Percentiles rank a stretch among this genome's conserved stretches.
Evolutionary conservation across 2,888 invertebrate species (phyloP).

Genomic region (Seira musarum): DNA sequence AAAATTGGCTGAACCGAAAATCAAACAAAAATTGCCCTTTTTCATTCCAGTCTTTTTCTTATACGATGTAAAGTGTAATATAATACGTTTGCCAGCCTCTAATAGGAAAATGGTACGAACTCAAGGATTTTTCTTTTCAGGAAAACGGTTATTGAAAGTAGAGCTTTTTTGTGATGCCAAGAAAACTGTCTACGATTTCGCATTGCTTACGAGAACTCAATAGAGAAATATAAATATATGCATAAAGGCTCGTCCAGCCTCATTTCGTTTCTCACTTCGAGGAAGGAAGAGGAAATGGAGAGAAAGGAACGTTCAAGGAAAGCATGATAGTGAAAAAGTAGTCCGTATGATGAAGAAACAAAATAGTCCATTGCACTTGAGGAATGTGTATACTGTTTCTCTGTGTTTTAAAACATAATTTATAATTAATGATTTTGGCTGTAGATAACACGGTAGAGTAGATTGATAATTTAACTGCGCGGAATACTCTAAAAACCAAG

Average conservation of each 20-base stretch:
- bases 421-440: too few relatives aligned
- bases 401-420: too few relatives aligned
- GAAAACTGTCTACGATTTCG: background rate
- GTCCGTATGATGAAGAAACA: conserved; percentile 21
- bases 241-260: background rate
- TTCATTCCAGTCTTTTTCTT: too few relatives aligned
- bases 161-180: background rate
- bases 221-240: background rate
- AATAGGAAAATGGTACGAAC: background rate
- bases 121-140: background rate
- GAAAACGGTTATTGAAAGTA: background rate
- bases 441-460: too few relatives aligned
- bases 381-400: too few relatives aligned
- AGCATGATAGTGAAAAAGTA: conserved; percentile 30
- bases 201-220: background rate
- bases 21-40: too few relatives aligned
- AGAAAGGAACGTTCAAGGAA: background rate
- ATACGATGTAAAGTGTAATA: background rate
- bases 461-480: too few relatives aligned
- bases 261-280: background rate
- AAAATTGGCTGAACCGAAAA: too few relatives aligned
- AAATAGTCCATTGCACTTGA: too few relatives aligned
- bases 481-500: too few relatives aligned
- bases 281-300: background rate
- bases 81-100: background rate